Conservation (phyloP, 2,888 invertebrate genomes). For the Rhogogaster chlorosoma region DNA sequence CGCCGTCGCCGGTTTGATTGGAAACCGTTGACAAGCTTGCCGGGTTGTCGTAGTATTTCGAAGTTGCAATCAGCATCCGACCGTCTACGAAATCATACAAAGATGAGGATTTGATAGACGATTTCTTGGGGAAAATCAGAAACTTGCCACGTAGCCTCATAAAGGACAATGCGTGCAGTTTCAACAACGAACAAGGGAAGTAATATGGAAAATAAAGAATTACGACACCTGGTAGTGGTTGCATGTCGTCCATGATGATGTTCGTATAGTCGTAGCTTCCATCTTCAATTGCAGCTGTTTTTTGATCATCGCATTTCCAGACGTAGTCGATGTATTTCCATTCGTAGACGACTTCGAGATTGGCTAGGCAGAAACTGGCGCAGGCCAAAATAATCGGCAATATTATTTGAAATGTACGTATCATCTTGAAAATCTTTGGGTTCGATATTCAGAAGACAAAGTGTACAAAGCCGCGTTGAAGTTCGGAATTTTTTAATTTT, state of each 20-base stretch:
- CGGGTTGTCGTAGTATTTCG: no score
- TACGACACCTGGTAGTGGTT: background rate
- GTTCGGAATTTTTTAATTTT: no score
- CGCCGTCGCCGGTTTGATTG: conserved; percentile 72
- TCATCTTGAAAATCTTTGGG: background rate
- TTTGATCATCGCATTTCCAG: background rate
- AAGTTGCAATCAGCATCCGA: conserved; percentile 83
- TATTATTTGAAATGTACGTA: background rate
- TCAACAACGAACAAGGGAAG: no score
- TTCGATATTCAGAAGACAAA: background rate
- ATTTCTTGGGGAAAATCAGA: no score
- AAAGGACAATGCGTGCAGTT: no score
- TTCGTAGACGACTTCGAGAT: background rate
- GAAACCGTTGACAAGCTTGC: conserved; percentile 83
- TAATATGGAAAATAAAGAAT: background rate
- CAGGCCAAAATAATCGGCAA: background rate
- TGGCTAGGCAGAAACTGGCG: background rate
- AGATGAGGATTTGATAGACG: background rate
- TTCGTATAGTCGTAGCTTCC: conserved; percentile 69
- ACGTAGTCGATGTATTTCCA: conserved; percentile 25
- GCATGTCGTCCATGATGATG: background rate
- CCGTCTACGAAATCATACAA: conserved; percentile 56
- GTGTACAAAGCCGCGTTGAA: no score
- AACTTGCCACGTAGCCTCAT: no score
- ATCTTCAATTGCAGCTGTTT: conserved; percentile 80